Conservation (phyloP, 2,113 vertebrate species). For the Gallinago paraguaiae region DNA sequence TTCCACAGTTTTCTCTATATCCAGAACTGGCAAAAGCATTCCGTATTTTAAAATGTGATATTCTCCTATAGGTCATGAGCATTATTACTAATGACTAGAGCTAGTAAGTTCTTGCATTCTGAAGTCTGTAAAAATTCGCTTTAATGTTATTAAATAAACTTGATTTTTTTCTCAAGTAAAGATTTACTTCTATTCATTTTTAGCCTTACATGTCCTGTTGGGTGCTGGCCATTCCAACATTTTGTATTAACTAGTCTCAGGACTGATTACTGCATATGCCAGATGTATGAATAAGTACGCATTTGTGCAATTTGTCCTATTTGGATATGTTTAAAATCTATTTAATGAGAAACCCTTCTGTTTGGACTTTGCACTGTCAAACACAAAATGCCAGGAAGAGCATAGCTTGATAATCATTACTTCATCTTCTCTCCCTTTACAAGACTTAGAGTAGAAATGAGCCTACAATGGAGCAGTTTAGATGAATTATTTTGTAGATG, state of each 20-base stretch:
- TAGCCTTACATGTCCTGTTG: neutral
- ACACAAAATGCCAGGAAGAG: neutral
- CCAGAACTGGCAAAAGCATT: neutral
- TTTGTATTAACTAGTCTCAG: neutral
- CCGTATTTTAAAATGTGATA: neutral
- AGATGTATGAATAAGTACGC: neutral
- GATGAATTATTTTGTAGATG: neutral
- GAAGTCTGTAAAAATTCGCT: neutral
- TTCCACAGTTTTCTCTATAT: neutral
- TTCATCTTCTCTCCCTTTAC: neutral
- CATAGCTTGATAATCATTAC: neutral
- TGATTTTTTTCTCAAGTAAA: neutral
- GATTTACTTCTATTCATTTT: neutral
- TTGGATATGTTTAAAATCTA: neutral
- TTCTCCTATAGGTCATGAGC: neutral
- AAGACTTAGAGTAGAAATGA: neutral
- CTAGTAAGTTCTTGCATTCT: neutral
- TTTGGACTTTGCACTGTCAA: neutral
- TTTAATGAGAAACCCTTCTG: neutral
- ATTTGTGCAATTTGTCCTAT: neutral
- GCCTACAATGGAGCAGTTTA: neutral
- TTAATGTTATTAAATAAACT: neutral
- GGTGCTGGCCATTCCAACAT: neutral
- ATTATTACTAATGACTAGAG: neutral
- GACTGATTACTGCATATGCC: fast-evolving